Evolutionary conservation across 2,888 invertebrate genomes (phyloP).

Genomic region (Germaria angustata): DNA sequence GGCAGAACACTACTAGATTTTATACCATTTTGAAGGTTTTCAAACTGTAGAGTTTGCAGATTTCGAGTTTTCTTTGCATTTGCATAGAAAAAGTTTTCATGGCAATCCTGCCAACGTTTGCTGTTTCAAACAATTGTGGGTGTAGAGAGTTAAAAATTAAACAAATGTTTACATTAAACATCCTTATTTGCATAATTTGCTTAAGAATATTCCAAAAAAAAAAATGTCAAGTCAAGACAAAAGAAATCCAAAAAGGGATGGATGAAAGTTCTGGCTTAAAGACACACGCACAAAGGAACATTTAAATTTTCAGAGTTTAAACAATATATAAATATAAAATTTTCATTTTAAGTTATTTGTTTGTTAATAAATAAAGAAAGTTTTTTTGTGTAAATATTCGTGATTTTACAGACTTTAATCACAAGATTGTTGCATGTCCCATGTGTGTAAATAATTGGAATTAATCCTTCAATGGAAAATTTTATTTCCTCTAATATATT

Average conservation of each 20-base stretch:
- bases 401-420: no score
- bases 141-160: constrained; percentile 73
- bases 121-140: constrained; percentile 37
- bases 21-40: no score
- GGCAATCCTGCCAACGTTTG: constrained; percentile 21
- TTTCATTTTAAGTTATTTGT: no score
- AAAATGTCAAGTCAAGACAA: constrained; percentile 55
- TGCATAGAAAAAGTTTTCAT: background rate
- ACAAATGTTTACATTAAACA: constrained; percentile 78
- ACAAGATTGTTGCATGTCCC: no score
- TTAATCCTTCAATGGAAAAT: no score
- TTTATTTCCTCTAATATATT: no score
- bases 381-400: no score
- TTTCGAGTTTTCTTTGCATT: no score
- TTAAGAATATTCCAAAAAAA: constrained; percentile 66
- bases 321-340: no score
- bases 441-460: no score
- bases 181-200: constrained; percentile 79
- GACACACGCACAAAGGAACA: background rate
- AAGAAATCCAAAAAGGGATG: constrained; percentile 41
- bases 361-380: no score
- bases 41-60: background rate
- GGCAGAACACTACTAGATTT: no score
- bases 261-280: background rate
- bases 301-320: background rate